Percentiles rank a stretch among this genome's conserved stretches.
These are phyloP conservation scores for Achlya flavicornis DNA, from an alignment of 2,888 invertebrate species.

Conservation along the genomic window DNA sequence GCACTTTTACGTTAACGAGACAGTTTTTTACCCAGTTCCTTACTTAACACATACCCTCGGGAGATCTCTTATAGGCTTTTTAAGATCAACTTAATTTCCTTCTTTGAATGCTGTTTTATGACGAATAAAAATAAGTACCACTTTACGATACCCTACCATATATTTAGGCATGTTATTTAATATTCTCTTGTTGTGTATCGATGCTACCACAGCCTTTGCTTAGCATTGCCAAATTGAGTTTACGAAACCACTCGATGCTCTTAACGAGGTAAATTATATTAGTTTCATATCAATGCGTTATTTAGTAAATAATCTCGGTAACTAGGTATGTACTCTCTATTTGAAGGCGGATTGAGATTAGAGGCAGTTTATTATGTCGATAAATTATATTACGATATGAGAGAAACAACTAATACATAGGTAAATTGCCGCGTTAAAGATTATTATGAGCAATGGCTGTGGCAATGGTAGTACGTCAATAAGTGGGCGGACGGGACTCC, in stretches of 20 bases:
- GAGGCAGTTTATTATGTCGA: background rate
- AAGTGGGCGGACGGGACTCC: conserved; percentile 46
- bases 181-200: conserved; percentile 41
- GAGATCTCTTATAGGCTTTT: conserved; percentile 42
- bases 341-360: background rate
- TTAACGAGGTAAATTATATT: too few relatives aligned
- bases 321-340: too few relatives aligned
- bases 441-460: conserved; percentile 27
- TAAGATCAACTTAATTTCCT: conserved; percentile 60
- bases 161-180: conserved; percentile 54
- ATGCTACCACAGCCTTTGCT: conserved; percentile 39
- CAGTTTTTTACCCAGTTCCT: background rate
- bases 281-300: too few relatives aligned
- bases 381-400: background rate
- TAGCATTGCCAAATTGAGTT: conserved; percentile 4
- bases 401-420: conserved; percentile 11
- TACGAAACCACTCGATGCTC: background rate
- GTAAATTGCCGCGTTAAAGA: conserved; percentile 19
- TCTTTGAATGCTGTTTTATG: conserved; percentile 59
- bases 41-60: conserved; percentile 26
- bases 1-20: too few relatives aligned
- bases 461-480: conserved; percentile 42
- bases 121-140: conserved; percentile 54
- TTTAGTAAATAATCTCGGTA: too few relatives aligned
- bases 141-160: conserved; percentile 54